A percentile compares a stretch with the other conserved stretches of the same genome.
Conservation (phyloP, 1,140 invertebrate species). For the Vollenhovia emeryi region DNA sequence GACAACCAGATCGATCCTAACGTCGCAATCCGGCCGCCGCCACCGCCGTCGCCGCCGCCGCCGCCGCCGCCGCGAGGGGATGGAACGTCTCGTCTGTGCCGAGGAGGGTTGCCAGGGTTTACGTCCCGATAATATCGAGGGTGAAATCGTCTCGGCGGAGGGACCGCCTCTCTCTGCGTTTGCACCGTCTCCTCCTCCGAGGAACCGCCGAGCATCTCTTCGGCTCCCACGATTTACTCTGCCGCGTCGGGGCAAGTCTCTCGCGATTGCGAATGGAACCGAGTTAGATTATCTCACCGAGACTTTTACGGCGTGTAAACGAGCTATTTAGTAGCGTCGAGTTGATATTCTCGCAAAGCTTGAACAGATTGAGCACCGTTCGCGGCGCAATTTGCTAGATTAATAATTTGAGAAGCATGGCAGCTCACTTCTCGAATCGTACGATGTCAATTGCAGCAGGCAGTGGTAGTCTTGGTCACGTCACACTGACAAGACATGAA, state of each 20-base stretch:
- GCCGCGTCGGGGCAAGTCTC: neutral
- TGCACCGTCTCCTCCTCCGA: conserved; percentile 36
- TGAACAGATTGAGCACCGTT: neutral
- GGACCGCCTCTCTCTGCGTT: conserved; percentile 44
- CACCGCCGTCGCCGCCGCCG: neutral
- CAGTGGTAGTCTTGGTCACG: neutral
- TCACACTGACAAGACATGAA: conserved; percentile 2
- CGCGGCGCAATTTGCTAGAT: neutral
- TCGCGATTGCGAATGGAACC: neutral
- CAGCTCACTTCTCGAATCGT: neutral
- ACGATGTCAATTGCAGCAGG: neutral
- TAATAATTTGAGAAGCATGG: neutral
- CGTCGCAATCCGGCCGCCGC: conserved; percentile 43
- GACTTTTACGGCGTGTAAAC: conserved; percentile 58
- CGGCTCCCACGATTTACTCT: neutral
- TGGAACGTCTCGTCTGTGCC: conserved; percentile 37
- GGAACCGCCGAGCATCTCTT: neutral
- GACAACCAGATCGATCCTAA: conserved; percentile 55
- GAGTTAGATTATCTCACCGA: conserved; percentile 40
- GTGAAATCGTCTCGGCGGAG: conserved; percentile 46
- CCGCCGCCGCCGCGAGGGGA: conserved; percentile 32
- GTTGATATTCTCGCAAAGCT: neutral
- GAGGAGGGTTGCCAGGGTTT: conserved; percentile 34
- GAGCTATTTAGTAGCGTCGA: neutral
- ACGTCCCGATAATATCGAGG: conserved; percentile 44